Base-by-base conservation (phyloP, 2,888 invertebrate genomes). In the Papilio protenor region DNA sequence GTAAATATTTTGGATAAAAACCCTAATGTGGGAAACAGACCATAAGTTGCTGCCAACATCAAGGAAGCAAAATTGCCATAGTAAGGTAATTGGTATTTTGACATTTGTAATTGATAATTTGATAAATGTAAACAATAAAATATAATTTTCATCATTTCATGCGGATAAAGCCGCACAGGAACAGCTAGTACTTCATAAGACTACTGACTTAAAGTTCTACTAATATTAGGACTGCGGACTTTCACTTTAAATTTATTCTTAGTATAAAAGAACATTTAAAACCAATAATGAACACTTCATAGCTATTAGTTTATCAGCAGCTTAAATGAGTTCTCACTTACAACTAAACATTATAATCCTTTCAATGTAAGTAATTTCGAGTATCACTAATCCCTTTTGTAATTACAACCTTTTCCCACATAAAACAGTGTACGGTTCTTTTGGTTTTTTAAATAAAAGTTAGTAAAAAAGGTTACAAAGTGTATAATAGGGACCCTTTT, bases 341-440 rank as follows among this genome's bases (percentile, higher is more conserved):
- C 81, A 84, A 85, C 82, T 81, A 82, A 81, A 81, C 80, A 83
- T 79, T 70, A 73, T 88, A 89, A 89, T 89, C 89, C 86, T 83
- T 91, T 89, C 87, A 82, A 81, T 73, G 81, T 87, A 90, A 86
- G 84, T 85, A 83, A 85, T 85, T 85, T 88, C 85, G 82, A 80
- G 80, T 79, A 81, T 75, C 66, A 82, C 80, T 88, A 89, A 91
- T 89, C 89, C 86, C 79, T 84, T 81, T 81, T 84, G 79, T 88
- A 88, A 90, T 90, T 87, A 89, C 78, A 84, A 74, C 81, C 79
- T 81, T 82, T 88, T 87, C 86, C 82, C 86, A 89, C 85, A 88
- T 84, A 81, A 83, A 80, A 78, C 61, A 77, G n/a, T 79, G 72
- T 47, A 61, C 49, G 77, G 80, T 78, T 82, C 85, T 84, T 87